Base-by-base conservation (phyloP, 2,888 invertebrate species). In the Synergus japonicus region DNA sequence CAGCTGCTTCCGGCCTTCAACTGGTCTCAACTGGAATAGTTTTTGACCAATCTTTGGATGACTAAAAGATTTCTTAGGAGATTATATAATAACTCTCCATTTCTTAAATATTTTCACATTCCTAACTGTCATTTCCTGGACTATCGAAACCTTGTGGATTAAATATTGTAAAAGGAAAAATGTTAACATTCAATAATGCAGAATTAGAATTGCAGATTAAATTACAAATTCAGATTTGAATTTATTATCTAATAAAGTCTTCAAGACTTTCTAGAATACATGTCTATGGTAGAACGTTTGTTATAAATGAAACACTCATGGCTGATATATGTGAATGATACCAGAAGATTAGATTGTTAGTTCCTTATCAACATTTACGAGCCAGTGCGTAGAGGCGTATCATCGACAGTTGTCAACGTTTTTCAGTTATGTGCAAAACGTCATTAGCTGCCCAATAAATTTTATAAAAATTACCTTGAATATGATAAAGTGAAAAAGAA, bases 1-100 rank as follows among this genome's bases (percentile, higher is more conserved):
- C 96, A 0, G 95, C 95, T 10, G 96, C 96, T 3, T 94, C 95
- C 0, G 96, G 96, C 0, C 92, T 96, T 67, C 96, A 96, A 88
- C 90, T 96, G 58, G 92, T 96, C 10, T 94, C 94, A 69, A 94
- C 95, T 85, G 96, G 96, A 0, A 89, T 96, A 4, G 93, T 95
- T 13, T 95, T 95, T 79, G 96, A 69, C 96, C 96, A 49, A 88
- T 95, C 85, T 94, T 96, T 46, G 96, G 96, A 82, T 94, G 94
- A 92, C 93, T 96, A 49, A 94, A 95, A 85, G 95, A 95, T 90
- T 92, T 93, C 3, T 93, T 93, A 9, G 91, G 95, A 69, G 90
- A 90, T 85, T 95, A 95, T 83, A 93, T 94, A 9, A 92, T 95
- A 22, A 94, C 95, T 5, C 89, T 96, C 64, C 95, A 96, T 88